Base-by-base conservation (phyloP, 2,888 invertebrate species). In the Synergus umbraculus region DNA sequence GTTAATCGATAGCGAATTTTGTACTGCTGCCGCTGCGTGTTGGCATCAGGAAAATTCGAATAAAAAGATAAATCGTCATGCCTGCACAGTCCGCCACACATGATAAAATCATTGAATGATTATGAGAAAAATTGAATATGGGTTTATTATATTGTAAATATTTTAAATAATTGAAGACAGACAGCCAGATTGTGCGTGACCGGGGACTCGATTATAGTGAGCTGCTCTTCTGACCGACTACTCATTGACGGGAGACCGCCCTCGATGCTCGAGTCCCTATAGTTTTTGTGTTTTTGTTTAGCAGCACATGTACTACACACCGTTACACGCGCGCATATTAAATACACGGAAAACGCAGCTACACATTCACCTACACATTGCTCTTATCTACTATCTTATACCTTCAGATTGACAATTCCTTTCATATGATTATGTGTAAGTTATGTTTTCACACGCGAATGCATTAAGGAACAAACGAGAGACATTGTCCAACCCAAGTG, bases 401-500 rank as follows among this genome's bases (percentile, higher is more conserved):
- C 86, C 85, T 85, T 90, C 88, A 88, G 85, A 91, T 91, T 90
- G 87, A 91, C 86, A 85, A 90, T 91, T 91, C 87, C 86, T 91
- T 91, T 91, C 89, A 86, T 91, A 90, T 90, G 87, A 90, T 90
- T 91, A 90, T 87, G 85, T 86, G 89, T 90, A 90, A 91, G 90
- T 91, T 91, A 87, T 88, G 89, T 91, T 91, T 90, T 91, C 90
- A 90, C 90, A 89, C 89, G 86, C 87, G 85, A 88, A 84, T 73
- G 37, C 73, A 63, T 84, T 83, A 87, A 88, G 85, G 80, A 89
- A 86, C 84, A 87, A 89, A 89, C 87, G 89, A 90, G 89, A 90
- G 90, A 90, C 90, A 90, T 90, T 91, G 91, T 91, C 90, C 91
- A 91, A 90, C 91, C 91, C 90, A 91, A 91, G 91, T 91, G 91